Evolutionary conservation across 1,140 invertebrate species (phyloP).

Genomic region (Cydia splendana): DNA sequence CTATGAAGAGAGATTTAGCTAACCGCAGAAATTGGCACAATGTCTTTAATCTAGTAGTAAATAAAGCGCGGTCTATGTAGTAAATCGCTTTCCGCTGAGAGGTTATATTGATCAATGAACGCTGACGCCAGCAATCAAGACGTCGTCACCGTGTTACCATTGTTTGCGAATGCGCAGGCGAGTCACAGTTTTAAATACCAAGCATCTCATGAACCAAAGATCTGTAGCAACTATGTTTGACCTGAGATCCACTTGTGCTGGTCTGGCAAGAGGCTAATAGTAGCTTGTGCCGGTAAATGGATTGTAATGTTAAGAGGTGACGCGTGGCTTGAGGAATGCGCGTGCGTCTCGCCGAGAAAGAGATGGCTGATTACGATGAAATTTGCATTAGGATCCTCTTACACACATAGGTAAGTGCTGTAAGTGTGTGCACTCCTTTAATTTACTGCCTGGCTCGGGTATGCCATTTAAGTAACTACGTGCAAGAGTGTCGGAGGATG

Average conservation of each 20-base stretch:
- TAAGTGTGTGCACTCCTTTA: neutral
- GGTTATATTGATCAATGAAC: slow-evolving; percentile 48
- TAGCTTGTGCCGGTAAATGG: neutral
- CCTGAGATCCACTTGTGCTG: neutral
- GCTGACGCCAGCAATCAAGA: slow-evolving; percentile 59
- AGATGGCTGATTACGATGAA: neutral
- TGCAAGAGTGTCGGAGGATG: too few relatives aligned
- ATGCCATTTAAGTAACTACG: too few relatives aligned
- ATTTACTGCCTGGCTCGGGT: too few relatives aligned
- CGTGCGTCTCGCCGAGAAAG: slow-evolving; percentile 39
- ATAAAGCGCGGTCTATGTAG: neutral
- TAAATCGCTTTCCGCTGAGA: slow-evolving; percentile 46
- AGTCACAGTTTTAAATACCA: neutral
- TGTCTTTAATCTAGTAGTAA: slow-evolving; percentile 1
- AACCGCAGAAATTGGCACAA: neutral
- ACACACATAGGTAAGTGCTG: neutral
- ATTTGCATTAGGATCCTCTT: slow-evolving; percentile 11
- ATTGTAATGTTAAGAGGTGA: slow-evolving; percentile 45
- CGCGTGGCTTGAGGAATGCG: slow-evolving; percentile 57
- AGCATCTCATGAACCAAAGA: neutral
- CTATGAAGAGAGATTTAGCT: neutral
- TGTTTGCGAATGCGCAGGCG: neutral
- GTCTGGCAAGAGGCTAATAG: neutral
- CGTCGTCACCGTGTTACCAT: slow-evolving; percentile 48
- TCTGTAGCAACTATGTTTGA: neutral